Conservation (phyloP, 2,113 vertebrate species). For the Picathartes gymnocephalus region DNA sequence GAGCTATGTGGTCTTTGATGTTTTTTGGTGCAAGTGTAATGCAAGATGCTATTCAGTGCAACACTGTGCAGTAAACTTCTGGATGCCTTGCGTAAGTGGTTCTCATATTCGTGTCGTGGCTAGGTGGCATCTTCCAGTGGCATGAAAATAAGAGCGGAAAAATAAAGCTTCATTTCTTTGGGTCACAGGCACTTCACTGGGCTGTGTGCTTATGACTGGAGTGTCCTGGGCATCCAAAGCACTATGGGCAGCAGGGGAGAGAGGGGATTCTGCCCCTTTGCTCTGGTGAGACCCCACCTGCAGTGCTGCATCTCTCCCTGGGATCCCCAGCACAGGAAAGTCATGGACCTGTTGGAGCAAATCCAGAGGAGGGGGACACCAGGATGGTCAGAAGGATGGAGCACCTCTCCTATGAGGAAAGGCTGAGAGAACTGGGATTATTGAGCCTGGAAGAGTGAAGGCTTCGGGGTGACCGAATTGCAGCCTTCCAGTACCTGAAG, state of each 20-base stretch:
- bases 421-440: not conserved
- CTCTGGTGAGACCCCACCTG: not conserved
- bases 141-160: not conserved
- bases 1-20: accelerated
- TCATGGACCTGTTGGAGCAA: not conserved
- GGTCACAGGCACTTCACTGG: not conserved
- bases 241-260: accelerated
- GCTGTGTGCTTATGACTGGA: not conserved
- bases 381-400: not conserved
- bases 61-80: not conserved
- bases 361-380: not conserved
- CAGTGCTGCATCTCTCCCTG: not conserved
- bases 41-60: not conserved
- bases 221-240: not conserved
- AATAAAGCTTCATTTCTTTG: not conserved
- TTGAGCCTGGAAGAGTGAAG: not conserved
- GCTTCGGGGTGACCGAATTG: not conserved
- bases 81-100: not conserved
- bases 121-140: not conserved
- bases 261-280: not conserved
- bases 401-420: not conserved
- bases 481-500: not conserved
- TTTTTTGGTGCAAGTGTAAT: not conserved
- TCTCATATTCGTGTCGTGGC: not conserved
- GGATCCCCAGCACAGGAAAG: not conserved